phyloP scores from a whole-genome alignment of 2,888 invertebrate genomes.

The Xestobium rufovillosum region DNA sequence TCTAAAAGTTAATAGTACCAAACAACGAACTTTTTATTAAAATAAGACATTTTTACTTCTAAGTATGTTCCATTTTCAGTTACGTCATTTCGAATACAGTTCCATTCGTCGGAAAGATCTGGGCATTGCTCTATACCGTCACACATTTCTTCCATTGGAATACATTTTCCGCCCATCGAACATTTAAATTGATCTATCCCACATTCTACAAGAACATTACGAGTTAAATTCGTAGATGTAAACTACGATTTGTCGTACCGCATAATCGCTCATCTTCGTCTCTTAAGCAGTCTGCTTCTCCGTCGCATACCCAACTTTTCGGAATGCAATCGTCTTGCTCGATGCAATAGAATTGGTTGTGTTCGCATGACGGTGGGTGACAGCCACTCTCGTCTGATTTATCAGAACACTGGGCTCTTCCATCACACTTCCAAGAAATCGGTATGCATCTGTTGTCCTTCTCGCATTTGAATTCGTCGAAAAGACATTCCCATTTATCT shows the following conservation, averaged over 20 bases:
- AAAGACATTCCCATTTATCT: constrained; percentile 44
- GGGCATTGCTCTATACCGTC: constrained; percentile 55
- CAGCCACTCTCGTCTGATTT: constrained; percentile 52
- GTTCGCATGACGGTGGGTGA: constrained; percentile 42
- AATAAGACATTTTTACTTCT: constrained; percentile 21
- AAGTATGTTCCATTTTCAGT: constrained; percentile 21
- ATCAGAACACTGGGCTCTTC: constrained; percentile 49
- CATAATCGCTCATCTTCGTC: constrained; percentile 54
- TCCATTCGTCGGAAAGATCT: constrained; percentile 57
- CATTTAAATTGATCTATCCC: constrained; percentile 50
- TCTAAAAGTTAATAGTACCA: constrained; percentile 20
- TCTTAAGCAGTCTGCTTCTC: constrained; percentile 48
- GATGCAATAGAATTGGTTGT: constrained; percentile 51
- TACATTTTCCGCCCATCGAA: constrained; percentile 53
- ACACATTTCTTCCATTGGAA: constrained; percentile 46
- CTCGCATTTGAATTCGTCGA: constrained; percentile 51
- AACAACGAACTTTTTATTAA: not conserved
- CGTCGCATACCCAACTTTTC: constrained; percentile 52
- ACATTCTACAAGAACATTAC: constrained; percentile 40
- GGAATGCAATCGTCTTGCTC: constrained; percentile 54
- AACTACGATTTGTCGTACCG: no score
- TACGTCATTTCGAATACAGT: constrained; percentile 38
- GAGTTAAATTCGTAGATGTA: no score
- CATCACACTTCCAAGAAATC: constrained; percentile 51
- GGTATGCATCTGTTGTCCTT: constrained; percentile 47